Base-by-base conservation (phyloP, 2,113 vertebrate species). In the Mugil cephalus region DNA sequence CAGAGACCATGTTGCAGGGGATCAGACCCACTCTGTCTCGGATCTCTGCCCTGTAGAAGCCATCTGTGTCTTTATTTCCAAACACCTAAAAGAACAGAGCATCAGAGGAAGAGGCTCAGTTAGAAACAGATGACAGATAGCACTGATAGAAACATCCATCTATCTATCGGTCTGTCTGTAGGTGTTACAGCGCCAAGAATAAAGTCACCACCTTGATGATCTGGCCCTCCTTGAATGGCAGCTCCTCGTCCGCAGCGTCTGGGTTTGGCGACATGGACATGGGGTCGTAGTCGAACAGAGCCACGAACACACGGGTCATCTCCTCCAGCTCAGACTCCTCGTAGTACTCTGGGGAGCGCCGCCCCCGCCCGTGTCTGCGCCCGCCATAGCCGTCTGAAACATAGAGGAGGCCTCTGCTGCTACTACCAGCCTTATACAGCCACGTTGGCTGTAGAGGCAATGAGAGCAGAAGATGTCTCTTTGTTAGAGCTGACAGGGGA, bases 1-100 rank as follows among this genome's bases (percentile, higher is more conserved):
- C 98, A 0, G 97, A 99, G 52, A 99, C 97, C 98, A 99, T 99
- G 77, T 99, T 99, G 56, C 98, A 99, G 0, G 98, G 98, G 46
- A 99, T 97, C 81, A 98, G 96, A 72, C 98, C 98, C 5, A 92
- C 86, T 40, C 97, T 90, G 0, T 96, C 91, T 8, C 96, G 94
- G 56, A 96, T 96, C 84, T 98, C 94, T 5, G 97, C 97, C 5
- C 96, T 95, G 88, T 99, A 99, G 90, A 99, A 99, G 2, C 97
- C 98, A 10, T 99, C 98, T 0, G 93, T 96, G 13, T 99, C 98
- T 82, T 99, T 99, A 48, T 97, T 95, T 0, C 98, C 98, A 12
- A 97, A 97, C 45, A 99, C 96, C 98, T 99, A 70, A 19, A 67
- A 18, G 14, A 55, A 71, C 55, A 81, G 45, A 36, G 35, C 6